Evolutionary conservation across 2,797 vertebrate species (phyloP), one percentile per base, ranked within the genome.

Genomic region (Danio jaintianensis): DNA sequence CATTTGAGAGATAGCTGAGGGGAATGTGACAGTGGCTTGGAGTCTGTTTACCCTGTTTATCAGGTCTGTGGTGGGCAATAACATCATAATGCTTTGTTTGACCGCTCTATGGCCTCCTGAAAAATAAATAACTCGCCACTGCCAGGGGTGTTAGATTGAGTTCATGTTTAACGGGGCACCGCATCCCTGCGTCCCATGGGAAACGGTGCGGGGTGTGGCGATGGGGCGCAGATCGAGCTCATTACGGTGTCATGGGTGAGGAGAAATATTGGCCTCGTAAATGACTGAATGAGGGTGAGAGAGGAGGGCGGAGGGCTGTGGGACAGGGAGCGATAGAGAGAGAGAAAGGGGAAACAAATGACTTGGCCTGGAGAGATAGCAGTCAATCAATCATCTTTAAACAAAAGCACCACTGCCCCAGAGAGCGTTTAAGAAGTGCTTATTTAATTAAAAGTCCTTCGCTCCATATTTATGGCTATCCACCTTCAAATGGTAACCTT

Each of bases 371-470:
- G 88, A 92, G 92, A 93, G 91, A 93, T 90, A 91, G 92, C 77
- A 87, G 90, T 94, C 95, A 95, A 97, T 99, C 96, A 97, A 96
- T 99, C 96, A 97, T 96, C 94, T 97, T 98, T 97, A 98, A 97
- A 97, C 96, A 98, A 97, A 97, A 96, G 96, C 95, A 93, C 91
- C 91, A 86, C 91, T 89, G 93, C 96, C 95, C 96, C 93, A 93
- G 96, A 96, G 97, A 91, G 95, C 96, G 95, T 97, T 98, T 97
- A 97, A 96, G 95, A 96, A 96, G 96, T 95, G 96, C 95, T 97
- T 98, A 97, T 97, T 98, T 98, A 98, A 98, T 98, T 98, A 98
- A 97, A 97, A 97, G 95, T 96, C 95, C 94, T 94, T 95, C 95
- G 95, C 95, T 95, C 95, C 94, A 94, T 97, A 97, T 98, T 98